Conservation (phyloP, 2,113 vertebrate species). For the Nansenia antarctica region DNA sequence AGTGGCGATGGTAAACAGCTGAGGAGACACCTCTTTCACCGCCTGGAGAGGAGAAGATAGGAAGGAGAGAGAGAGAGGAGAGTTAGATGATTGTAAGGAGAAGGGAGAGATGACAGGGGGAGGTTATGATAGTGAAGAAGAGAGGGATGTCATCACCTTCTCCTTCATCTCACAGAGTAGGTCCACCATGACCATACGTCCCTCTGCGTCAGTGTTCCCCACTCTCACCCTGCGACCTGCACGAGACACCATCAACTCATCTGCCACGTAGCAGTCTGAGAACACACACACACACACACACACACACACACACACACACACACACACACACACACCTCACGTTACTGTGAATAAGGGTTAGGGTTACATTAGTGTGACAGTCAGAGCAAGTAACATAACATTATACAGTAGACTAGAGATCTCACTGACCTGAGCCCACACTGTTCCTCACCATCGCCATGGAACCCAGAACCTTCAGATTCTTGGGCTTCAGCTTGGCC, state of each 20-base stretch:
- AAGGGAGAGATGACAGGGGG: neutral
- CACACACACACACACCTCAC: neutral
- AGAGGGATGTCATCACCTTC: conserved; percentile 58
- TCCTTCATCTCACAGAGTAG: conserved; percentile 84
- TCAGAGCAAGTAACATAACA: neutral
- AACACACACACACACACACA: neutral
- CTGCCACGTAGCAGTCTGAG: conserved; percentile 81
- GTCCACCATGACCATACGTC: conserved; percentile 82
- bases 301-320: neutral
- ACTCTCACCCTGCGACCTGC: conserved; percentile 75
- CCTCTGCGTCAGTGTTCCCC: conserved; percentile 83
- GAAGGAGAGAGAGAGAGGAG: neutral
- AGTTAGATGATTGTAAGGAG: neutral
- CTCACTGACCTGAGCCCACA: conserved; percentile 76
- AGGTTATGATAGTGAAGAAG: too few relatives aligned
- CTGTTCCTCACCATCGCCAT: conserved; percentile 85
- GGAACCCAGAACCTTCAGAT: conserved; percentile 76
- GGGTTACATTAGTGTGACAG: neutral
- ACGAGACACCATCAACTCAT: conserved; percentile 77
- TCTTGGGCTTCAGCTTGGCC: conserved; percentile 72
- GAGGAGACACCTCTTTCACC: conserved; percentile 55
- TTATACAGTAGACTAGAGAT: neutral
- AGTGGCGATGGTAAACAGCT: conserved; percentile 81
- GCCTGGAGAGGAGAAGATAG: conserved; percentile 59
- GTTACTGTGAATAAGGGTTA: too few relatives aligned